Evolutionary conservation across 2,888 invertebrate genomes (phyloP), one percentile per base, ranked within the genome.

Genomic region (Empis livida): DNA sequence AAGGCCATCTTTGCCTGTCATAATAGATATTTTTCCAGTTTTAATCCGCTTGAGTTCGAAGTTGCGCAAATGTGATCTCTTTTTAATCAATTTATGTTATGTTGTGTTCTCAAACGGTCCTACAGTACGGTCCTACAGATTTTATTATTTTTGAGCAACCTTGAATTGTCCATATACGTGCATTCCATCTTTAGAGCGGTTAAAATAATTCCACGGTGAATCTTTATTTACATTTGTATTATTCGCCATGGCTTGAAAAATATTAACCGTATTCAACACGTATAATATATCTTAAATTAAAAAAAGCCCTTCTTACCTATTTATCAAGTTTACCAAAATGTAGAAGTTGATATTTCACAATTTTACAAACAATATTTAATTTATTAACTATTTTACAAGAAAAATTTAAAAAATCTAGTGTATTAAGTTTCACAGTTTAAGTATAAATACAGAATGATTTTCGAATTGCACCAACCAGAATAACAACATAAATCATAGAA

Each of bases 1-100:
- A 27, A 46, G 23, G 30, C 46, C 37, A 42, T 46, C 46, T 11
- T 11, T 30, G 10, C 20, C 35, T 37, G 46, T 42, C 42, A 46
- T 42, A 16, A 42, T 42, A 10, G 42, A 14, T 38, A 38, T 14
- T 3, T 15, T 38, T 38, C 3, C 38, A 38, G 38, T 38, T 38
- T 38, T 6, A 38, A 3, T 14, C 11, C 15, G 15, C 38, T 38
- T 9, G 38, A 38, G 30, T 10, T 30, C 30, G 30, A 30, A 10
- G 30, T 30, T 30, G 9, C 30, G 14, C 38, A 9, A 38, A 14
- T 14, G n/a, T 5, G 5, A 14, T 38, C 38, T 15, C 38, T 38
- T 38, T 38, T 15, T 14, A 14, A 14, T 5, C 9, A 14, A 38
- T 8, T 38, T 14, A 38, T 38, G 11, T 38, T 38, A 38, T 38